Evolutionary conservation across 2,113 vertebrate genomes (phyloP).

Genomic region (Anas platyrhynchos): DNA sequence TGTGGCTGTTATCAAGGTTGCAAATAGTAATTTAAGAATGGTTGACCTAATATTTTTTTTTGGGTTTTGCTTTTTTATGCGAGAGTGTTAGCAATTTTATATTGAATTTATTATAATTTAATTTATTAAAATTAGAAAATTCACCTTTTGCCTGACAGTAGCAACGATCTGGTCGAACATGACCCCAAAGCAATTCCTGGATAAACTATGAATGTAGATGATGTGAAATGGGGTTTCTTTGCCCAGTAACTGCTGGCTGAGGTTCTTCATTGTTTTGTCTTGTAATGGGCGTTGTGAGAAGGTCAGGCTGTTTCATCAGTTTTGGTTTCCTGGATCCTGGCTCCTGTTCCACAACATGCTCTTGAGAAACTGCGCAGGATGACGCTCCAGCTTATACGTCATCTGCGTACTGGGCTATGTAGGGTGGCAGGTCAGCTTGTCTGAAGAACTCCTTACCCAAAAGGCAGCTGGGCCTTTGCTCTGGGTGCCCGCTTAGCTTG

Average conservation of each 20-base stretch:
- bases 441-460: neutral
- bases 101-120: neutral
- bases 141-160: neutral
- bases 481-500: neutral
- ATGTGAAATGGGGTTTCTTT: neutral
- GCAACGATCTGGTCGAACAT: neutral
- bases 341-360: neutral
- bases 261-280: neutral
- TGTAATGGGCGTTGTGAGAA: neutral
- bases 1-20: neutral
- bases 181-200: rapidly evolving
- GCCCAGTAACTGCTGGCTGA: neutral
- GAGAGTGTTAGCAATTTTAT: neutral
- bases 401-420: rapidly evolving
- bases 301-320: neutral
- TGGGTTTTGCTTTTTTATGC: neutral
- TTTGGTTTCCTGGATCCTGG: neutral
- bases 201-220: neutral
- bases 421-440: neutral
- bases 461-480: neutral
- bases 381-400: neutral
- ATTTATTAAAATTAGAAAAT: neutral
- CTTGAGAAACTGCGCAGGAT: neutral
- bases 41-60: neutral
- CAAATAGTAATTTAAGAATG: neutral